These are phyloP conservation scores for Podabrus alpinus DNA, from an alignment of 2,888 invertebrate species.

Conservation along the genomic window DNA sequence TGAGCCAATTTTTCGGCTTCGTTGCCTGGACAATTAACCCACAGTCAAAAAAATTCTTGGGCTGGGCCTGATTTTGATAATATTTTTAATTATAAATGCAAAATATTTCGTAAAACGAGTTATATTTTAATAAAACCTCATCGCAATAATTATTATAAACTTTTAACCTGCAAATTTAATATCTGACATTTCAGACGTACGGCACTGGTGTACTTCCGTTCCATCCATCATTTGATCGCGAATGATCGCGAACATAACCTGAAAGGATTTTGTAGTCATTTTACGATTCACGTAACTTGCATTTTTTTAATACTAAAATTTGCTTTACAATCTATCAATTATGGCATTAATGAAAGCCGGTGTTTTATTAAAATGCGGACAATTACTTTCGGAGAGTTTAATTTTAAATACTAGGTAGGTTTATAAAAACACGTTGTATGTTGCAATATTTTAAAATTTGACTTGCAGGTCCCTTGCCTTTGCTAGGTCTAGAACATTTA, in stretches of 20 bases:
- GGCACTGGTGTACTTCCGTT: background rate
- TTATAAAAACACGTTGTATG: slow-evolving; percentile 6
- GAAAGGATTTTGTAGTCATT: background rate
- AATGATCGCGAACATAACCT: background rate
- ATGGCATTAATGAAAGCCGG: slow-evolving; percentile 50
- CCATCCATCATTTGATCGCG: too few relatives aligned
- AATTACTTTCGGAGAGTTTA: slow-evolving; percentile 45
- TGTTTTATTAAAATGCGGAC: slow-evolving; percentile 45
- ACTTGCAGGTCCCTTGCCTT: slow-evolving; percentile 42
- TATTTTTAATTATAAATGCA: too few relatives aligned
- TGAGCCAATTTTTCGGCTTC: too few relatives aligned
- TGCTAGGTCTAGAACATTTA: slow-evolving; percentile 38
- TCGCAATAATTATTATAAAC: too few relatives aligned
- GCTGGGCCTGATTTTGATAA: too few relatives aligned
- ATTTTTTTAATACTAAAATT: background rate
- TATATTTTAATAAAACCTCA: too few relatives aligned
- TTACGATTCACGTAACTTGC: background rate
- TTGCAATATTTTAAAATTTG: slow-evolving; percentile 4
- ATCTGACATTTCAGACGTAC: background rate
- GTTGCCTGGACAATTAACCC: too few relatives aligned
- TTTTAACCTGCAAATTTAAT: too few relatives aligned
- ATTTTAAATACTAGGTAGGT: slow-evolving; percentile 47
- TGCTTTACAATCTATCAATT: background rate
- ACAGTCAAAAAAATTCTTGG: too few relatives aligned
- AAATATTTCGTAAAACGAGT: too few relatives aligned